Evolutionary conservation across 2,797 vertebrate genomes (phyloP), one percentile per base, ranked within the genome.

Genomic region (Tangara arthus): DNA sequence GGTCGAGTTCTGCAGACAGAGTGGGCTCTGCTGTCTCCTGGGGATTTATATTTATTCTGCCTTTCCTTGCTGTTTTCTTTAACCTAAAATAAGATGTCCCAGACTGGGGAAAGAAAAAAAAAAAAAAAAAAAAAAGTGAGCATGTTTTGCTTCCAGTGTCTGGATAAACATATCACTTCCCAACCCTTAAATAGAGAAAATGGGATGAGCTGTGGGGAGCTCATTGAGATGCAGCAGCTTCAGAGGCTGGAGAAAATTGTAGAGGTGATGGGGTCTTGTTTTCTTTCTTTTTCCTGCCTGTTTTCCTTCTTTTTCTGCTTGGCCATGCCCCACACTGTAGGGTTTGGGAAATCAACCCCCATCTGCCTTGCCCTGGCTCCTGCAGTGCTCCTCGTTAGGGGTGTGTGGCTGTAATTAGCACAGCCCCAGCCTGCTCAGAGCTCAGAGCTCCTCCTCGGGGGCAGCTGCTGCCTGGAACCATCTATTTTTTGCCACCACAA

Each of bases 31-130:
- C 79, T 93, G 93, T 77, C 87, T 92, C 78, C 81, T 19, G 37
- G 21, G 65, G 34, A 83, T 87, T 87, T 95, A 89, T 89, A 95
- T 95, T 95, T 93, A 61, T 77, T 85, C 61, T 92, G 81, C 69
- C 71, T 82, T 68, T 61, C 71, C 47, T 69, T 46, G 42, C 66
- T 95, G 90, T 91, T 96, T 94, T 83, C 76, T 76, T 88, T 78
- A 75, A 69, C 15, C 82, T 69, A 95, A 95, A 96, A 93, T 92
- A 95, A 93, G 82, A 85, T 35, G 47, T 26, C 79, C 42, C 35
- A 87, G 90, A 72, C 75, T 42, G 2, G 35, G 20, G 15, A 11
- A 30, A 19, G 23, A 5, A 17, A 41, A 20, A 23, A 9, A 8
- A 35, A 60, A 55, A 19, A 53, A 55, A 55, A 64, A 22, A 44